A percentile compares a stretch with the other conserved stretches of the same genome.
These are phyloP conservation scores for Zoanthus sociatus DNA, from an alignment of 92 coral and sea anemone species.

Conservation along the genomic window DNA sequence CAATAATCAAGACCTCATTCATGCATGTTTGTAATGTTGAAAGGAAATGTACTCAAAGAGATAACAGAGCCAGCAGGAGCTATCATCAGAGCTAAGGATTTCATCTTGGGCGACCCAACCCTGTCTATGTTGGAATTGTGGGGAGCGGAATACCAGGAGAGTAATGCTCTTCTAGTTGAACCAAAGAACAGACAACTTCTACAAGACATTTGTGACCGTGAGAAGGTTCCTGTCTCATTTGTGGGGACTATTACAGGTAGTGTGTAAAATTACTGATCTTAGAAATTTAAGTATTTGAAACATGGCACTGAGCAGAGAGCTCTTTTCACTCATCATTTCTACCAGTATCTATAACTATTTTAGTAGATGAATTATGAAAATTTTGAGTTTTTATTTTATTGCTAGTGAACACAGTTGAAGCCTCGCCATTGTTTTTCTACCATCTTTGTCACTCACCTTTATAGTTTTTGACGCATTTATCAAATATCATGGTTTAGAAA, in stretches of 20 bases:
- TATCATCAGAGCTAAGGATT: slow-evolving; percentile 77
- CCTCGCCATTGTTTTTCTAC: not conserved
- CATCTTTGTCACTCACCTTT: not conserved
- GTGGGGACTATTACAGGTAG: slow-evolving; percentile 72
- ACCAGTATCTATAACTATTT: not conserved
- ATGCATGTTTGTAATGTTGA: not conserved
- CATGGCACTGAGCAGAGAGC: not conserved
- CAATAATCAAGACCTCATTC: no score
- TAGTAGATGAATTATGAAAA: not conserved
- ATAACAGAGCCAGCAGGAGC: slow-evolving; percentile 98
- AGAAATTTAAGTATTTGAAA: not conserved
- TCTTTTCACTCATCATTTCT: not conserved
- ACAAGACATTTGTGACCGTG: slow-evolving; percentile 81
- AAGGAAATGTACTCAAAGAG: slow-evolving; percentile 97
- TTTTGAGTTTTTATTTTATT: not conserved
- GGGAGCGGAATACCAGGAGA: slow-evolving; percentile 99
- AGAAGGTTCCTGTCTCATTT: slow-evolving; percentile 93
- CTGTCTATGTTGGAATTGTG: slow-evolving; percentile 93
- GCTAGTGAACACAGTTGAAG: not conserved
- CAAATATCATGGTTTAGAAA: no score
- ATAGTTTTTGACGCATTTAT: not conserved
- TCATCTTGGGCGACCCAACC: slow-evolving; percentile 96
- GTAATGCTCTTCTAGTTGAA: slow-evolving; percentile 88
- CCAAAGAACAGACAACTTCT: slow-evolving; percentile 69
- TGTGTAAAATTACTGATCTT: not conserved